Evolutionary conservation across 2,888 invertebrate genomes (phyloP).

Genomic region (Calliphora vomitoria): DNA sequence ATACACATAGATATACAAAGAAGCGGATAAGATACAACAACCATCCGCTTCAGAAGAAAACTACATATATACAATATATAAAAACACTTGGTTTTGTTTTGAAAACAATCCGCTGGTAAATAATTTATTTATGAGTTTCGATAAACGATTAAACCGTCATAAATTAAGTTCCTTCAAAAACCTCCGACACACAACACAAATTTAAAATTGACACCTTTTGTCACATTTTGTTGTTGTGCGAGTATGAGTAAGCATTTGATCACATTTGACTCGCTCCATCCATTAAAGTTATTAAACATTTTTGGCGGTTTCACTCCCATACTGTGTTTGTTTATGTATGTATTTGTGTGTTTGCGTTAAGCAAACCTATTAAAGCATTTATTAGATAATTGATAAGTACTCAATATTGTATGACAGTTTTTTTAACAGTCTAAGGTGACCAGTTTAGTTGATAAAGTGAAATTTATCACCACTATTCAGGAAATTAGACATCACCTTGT

Average conservation of each 20-base stretch:
- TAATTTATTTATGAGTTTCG: slow-evolving; percentile 70
- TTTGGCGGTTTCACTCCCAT: neutral
- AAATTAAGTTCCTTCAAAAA: slow-evolving; percentile 68
- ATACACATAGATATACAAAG: neutral
- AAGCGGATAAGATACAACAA: slow-evolving; percentile 21
- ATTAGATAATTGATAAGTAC: slow-evolving; percentile 52
- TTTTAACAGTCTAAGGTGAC: neutral
- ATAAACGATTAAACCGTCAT: slow-evolving; percentile 71
- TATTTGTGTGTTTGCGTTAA: slow-evolving; percentile 32
- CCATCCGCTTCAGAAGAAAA: neutral
- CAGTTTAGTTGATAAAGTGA: neutral
- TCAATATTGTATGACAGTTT: slow-evolving; percentile 42
- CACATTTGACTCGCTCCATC: slow-evolving; percentile 3
- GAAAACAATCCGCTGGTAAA: slow-evolving; percentile 52
- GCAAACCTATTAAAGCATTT: slow-evolving; percentile 57
- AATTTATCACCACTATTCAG: too few relatives aligned
- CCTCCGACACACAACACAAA: slow-evolving; percentile 57
- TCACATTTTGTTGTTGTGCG: slow-evolving; percentile 12
- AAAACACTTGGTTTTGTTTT: slow-evolving; percentile 28
- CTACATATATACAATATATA: neutral
- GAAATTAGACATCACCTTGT: too few relatives aligned
- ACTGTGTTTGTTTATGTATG: neutral
- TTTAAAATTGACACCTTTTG: slow-evolving; percentile 65
- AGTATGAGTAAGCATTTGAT: neutral
- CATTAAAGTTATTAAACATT: slow-evolving; percentile 31